Conservation (phyloP, 2,888 invertebrate genomes). For the Drosophila silvestris region DNA sequence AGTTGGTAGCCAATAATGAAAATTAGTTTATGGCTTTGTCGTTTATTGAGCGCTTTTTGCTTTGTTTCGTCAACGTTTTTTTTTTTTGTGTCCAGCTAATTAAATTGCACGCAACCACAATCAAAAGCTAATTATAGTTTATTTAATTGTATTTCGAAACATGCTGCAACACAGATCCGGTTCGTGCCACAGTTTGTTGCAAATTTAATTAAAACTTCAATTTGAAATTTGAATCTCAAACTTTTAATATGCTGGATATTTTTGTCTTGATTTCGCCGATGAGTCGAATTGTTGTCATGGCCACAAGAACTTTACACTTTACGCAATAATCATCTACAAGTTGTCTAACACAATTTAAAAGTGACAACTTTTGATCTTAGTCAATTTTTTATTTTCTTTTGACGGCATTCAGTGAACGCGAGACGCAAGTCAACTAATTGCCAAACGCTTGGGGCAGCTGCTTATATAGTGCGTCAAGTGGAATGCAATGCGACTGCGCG, state of each 20-base stretch:
- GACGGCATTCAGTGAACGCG: constrained; percentile 34
- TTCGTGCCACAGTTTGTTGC: constrained; percentile 1
- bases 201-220: constrained; percentile 25
- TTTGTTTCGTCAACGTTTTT: constrained; percentile 1
- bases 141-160: constrained; percentile 31
- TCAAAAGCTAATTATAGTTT: constrained; percentile 52
- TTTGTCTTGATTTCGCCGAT: neutral
- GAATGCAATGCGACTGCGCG: constrained; percentile 58
- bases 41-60: neutral
- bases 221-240: neutral
- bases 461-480: constrained; percentile 60
- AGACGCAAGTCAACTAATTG: constrained; percentile 59
- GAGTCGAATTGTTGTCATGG: constrained; percentile 19
- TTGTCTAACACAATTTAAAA: constrained; percentile 24
- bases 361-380: neutral
- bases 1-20: neutral
- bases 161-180: neutral
- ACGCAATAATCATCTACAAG: constrained; percentile 43
- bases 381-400: neutral
- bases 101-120: constrained; percentile 53
- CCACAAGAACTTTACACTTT: constrained; percentile 18
- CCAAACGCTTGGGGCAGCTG: constrained; percentile 27
- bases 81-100: constrained; percentile 35
- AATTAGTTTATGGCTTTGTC: neutral
- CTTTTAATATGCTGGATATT: neutral